Conservation (phyloP, 2,113 vertebrate species). For the Embiotoca jacksoni region DNA sequence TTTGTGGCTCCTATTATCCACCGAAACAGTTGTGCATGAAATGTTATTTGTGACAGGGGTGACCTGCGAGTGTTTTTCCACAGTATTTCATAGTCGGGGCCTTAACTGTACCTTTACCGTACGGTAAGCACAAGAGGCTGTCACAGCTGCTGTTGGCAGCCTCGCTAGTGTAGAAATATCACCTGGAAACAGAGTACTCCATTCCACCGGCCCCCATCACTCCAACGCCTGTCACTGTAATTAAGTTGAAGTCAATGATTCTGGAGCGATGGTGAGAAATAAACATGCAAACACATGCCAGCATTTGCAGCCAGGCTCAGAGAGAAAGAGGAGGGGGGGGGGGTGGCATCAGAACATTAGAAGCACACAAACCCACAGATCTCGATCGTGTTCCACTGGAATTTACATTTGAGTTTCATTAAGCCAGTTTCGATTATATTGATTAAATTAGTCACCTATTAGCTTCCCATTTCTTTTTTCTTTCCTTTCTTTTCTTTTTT, state of each 20-base stretch:
- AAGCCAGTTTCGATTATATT: constrained; percentile 73
- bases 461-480: constrained; percentile 39
- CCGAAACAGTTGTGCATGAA: constrained; percentile 99
- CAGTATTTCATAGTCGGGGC: constrained; percentile 91
- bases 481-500: background rate
- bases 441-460: constrained; percentile 78
- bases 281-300: constrained; percentile 84
- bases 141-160: constrained; percentile 99
- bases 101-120: constrained; percentile 85
- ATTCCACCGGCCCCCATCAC: constrained; percentile 95
- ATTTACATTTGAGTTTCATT: constrained; percentile 76
- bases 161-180: constrained; percentile 95
- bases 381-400: constrained; percentile 54
- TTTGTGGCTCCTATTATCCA: constrained; percentile 99
- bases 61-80: constrained; percentile 87
- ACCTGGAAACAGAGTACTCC: constrained; percentile 98
- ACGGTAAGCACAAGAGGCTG: constrained; percentile 91
- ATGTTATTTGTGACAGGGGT: constrained; percentile 99
- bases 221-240: constrained; percentile 99
- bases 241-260: constrained; percentile 99
- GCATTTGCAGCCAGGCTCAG: constrained; percentile 74
- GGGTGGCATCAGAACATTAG: constrained; percentile 35
- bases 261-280: constrained; percentile 96
- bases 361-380: constrained; percentile 55
- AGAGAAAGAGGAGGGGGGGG: constrained; percentile 13